phyloP scores from a whole-genome alignment of 2,888 invertebrate species.

The Crepidodera aurea region DNA sequence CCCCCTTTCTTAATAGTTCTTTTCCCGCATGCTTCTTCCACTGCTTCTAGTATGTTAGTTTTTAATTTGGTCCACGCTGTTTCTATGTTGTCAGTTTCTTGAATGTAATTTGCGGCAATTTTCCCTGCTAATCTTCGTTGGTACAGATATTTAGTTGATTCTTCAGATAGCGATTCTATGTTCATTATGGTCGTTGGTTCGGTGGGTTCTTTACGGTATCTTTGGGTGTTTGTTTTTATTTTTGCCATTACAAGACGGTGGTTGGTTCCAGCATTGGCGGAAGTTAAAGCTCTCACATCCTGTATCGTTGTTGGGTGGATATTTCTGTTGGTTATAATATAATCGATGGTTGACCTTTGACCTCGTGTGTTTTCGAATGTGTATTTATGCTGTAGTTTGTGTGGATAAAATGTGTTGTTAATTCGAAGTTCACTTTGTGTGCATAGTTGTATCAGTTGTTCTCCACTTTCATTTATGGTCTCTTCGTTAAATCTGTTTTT shows the following conservation, averaged over 20 bases:
- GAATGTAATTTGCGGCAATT: too few relatives aligned
- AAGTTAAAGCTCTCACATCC: neutral
- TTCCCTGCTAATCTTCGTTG: too few relatives aligned
- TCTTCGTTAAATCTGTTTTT: constrained; percentile 4
- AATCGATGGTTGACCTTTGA: neutral
- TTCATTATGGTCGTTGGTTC: too few relatives aligned
- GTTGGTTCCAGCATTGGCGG: neutral
- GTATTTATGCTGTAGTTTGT: constrained; percentile 1
- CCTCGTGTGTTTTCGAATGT: neutral
- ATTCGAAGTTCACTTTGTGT: neutral
- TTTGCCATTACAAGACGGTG: neutral
- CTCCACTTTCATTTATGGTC: neutral
- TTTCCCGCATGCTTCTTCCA: too few relatives aligned
- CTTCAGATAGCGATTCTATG: too few relatives aligned
- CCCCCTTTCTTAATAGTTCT: too few relatives aligned
- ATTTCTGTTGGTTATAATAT: constrained; percentile 5
- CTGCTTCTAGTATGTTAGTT: too few relatives aligned
- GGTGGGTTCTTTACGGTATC: neutral
- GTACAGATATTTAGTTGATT: too few relatives aligned
- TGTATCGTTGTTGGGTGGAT: neutral
- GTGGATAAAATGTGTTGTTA: neutral
- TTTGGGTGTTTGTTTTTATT: neutral
- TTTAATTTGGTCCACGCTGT: too few relatives aligned
- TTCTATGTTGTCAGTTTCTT: too few relatives aligned
- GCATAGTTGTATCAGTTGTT: constrained; percentile 1